These are phyloP conservation scores for Phytoseiulus persimilis DNA, from an alignment of 2,888 invertebrate species.

Conservation along the genomic window DNA sequence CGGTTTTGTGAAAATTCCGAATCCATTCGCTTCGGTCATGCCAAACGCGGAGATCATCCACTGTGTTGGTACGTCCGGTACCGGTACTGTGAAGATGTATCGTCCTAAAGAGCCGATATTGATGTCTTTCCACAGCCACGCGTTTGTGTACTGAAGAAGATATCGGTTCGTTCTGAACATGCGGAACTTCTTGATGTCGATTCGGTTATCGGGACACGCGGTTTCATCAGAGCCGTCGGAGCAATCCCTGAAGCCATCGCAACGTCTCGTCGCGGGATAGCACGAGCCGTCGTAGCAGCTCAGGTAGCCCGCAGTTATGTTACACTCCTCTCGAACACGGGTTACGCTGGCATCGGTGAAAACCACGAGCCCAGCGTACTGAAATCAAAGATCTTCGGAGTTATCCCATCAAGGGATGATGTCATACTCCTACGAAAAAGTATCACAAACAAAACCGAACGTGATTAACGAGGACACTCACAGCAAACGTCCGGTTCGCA, in stretches of 20 bases:
- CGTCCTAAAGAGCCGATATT: conserved; percentile 83
- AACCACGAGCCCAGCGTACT: conserved; percentile 69
- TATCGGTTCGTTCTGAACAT: conserved; percentile 78
- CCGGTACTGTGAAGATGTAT: conserved; percentile 72
- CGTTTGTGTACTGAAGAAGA: conserved; percentile 82
- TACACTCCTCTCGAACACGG: conserved; percentile 56
- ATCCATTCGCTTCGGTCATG: conserved; percentile 73
- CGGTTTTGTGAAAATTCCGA: conserved; percentile 73
- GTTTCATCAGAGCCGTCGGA: conserved; percentile 76
- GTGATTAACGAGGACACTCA: conserved; percentile 50
- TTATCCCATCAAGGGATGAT: too few relatives aligned
- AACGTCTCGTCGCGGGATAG: conserved; percentile 64
- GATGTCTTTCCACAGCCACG: conserved; percentile 89
- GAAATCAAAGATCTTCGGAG: conserved; percentile 45
- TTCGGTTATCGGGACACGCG: conserved; percentile 55
- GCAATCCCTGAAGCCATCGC: conserved; percentile 71
- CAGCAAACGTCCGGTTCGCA: conserved; percentile 81
- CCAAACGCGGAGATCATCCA: conserved; percentile 91
- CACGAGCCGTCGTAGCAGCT: conserved; percentile 72
- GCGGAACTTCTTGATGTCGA: conserved; percentile 63
- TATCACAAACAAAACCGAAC: background rate
- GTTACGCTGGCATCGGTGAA: conserved; percentile 71
- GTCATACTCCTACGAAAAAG: too few relatives aligned
- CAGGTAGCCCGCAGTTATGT: conserved; percentile 62
- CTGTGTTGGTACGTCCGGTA: conserved; percentile 72